A percentile compares a stretch with the other conserved stretches of the same genome.
Conservation (phyloP, 1,140 invertebrate species). For the Lepidurus apus region DNA sequence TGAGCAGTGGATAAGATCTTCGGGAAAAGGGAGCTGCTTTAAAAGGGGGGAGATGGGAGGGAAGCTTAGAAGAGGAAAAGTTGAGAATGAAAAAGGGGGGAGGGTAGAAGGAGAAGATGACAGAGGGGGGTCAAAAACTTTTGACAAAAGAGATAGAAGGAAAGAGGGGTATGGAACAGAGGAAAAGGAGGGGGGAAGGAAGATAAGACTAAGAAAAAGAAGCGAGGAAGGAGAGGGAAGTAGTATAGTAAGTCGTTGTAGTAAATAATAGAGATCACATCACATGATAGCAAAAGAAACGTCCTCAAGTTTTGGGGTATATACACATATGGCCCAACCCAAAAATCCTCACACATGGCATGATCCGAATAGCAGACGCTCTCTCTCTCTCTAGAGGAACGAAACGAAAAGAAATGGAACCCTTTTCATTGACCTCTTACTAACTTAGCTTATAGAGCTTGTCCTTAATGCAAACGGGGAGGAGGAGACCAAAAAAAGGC, state of each 20-base stretch:
- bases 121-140: slow-evolving; percentile 4
- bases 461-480: neutral
- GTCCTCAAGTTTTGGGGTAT: neutral
- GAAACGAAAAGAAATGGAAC: neutral
- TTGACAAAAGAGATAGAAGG: slow-evolving; percentile 18
- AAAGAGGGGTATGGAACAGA: slow-evolving; percentile 19
- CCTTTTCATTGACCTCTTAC: slow-evolving; percentile 13
- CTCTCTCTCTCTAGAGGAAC: neutral
- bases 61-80: slow-evolving; percentile 9
- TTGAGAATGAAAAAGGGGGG: neutral
- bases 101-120: slow-evolving; percentile 24
- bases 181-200: slow-evolving; percentile 26
- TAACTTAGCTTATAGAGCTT: neutral
- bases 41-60: neutral
- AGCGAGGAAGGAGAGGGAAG: slow-evolving; percentile 30
- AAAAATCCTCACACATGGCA: slow-evolving; percentile 14
- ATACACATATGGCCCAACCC: neutral
- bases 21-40: neutral
- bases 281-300: neutral
- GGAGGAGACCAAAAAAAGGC: neutral
- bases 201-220: slow-evolving; percentile 29
- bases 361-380: slow-evolving; percentile 17
- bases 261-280: slow-evolving; percentile 20
- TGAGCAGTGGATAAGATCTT: neutral
- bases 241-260: slow-evolving; percentile 25